phyloP scores from a whole-genome alignment of 2,888 invertebrate genomes.

The Drosophila cognata region DNA sequence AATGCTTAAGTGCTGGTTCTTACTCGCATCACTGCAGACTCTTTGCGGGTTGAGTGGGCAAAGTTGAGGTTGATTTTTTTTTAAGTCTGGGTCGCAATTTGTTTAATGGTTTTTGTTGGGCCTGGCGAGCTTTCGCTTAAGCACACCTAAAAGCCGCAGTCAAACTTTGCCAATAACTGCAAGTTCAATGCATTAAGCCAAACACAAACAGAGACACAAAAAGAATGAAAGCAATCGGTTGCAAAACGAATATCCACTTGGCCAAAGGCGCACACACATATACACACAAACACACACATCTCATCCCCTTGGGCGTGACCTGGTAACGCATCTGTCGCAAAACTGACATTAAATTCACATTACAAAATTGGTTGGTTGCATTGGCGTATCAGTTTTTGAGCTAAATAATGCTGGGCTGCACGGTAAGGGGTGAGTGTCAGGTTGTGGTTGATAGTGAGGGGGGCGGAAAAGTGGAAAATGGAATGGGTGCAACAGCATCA shows the following conservation, averaged over 20 bases:
- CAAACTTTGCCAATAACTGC: constrained; percentile 74
- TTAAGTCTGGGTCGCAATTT: constrained; percentile 49
- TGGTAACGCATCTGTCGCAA: constrained; percentile 74
- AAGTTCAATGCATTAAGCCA: constrained; percentile 75
- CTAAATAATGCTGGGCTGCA: constrained; percentile 47
- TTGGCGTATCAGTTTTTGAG: constrained; percentile 73
- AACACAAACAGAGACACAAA: constrained; percentile 23
- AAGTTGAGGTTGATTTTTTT: constrained; percentile 14
- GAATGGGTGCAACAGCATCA: constrained; percentile 25
- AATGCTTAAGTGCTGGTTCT: constrained; percentile 3
- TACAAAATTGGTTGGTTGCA: constrained; percentile 77
- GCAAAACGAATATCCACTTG: constrained; percentile 42
- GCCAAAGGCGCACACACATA: constrained; percentile 30
- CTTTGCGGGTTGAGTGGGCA: background rate
- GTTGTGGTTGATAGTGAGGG: background rate
- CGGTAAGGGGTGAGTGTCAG: background rate
- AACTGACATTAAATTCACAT: constrained; percentile 78
- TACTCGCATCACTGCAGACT: constrained; percentile 3
- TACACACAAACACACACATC: constrained; percentile 1
- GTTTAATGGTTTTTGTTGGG: constrained; percentile 56
- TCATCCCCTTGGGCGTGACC: constrained; percentile 27
- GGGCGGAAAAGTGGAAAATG: background rate
- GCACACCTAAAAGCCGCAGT: constrained; percentile 41
- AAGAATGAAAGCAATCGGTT: constrained; percentile 43
- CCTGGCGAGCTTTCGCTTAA: constrained; percentile 27